A percentile compares a stretch with the other conserved stretches of the same genome.
These are phyloP conservation scores for Pterostichus niger DNA, from an alignment of 2,888 invertebrate species.

Conservation along the genomic window DNA sequence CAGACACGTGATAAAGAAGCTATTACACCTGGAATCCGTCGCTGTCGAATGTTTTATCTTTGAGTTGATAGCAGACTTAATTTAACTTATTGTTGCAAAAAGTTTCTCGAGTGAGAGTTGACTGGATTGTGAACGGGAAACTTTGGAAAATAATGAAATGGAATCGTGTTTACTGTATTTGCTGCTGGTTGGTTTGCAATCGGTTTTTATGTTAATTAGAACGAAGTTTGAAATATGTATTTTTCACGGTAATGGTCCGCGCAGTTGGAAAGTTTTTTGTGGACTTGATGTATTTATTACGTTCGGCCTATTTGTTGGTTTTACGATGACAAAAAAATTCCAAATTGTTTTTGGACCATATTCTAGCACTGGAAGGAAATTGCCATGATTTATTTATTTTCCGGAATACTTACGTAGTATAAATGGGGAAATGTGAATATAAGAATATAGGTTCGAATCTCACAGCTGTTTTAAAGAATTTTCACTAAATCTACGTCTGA, in stretches of 20 bases:
- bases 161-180: constrained; percentile 46
- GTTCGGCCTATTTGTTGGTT: constrained; percentile 16
- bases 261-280: constrained; percentile 16
- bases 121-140: constrained; percentile 1
- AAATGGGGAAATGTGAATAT: too few species aligned
- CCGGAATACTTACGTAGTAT: too few species aligned
- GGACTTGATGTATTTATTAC: constrained; percentile 30
- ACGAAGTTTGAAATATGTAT: constrained; percentile 51
- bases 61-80: constrained; percentile 60
- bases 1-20: constrained; percentile 56
- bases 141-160: constrained; percentile 51
- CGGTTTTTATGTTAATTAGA: constrained; percentile 47
- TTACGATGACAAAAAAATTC: not conserved
- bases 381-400: too few species aligned
- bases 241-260: constrained; percentile 37
- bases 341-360: too few species aligned
- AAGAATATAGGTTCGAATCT: too few species aligned
- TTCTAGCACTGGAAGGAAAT: too few species aligned
- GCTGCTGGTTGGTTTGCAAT: constrained; percentile 31
- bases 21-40: constrained; percentile 54
- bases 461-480: too few species aligned
- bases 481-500: too few species aligned
- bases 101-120: constrained; percentile 16
- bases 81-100: constrained; percentile 60
- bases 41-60: constrained; percentile 51